Base-by-base conservation (phyloP, 2,797 vertebrate genomes). In the Iguana delicatissima region DNA sequence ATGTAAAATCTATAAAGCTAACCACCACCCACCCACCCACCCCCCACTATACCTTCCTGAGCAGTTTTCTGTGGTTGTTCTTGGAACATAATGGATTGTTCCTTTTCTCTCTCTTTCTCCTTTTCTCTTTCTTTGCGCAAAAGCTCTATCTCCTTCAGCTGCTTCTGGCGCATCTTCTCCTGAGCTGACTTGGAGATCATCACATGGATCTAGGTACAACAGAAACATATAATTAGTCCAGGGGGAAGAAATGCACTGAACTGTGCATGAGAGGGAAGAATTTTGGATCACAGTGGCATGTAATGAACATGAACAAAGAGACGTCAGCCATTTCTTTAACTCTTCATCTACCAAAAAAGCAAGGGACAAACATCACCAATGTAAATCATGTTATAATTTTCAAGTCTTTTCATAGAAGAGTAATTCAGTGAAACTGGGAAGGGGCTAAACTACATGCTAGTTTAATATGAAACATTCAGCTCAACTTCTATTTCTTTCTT, bases 121-220 rank as follows among this genome's bases (percentile, higher is more conserved):
- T 86, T 91, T 72, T 62, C 82, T 12, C 35, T 92, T 89, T 62
- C 4, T 7, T 5, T 90, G 0, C 0, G 1, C 1, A 94, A 67
- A 64, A 86, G 13, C 42, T 97, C 96, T 59, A 87, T 8, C 73
- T 93, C 91, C 84, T 76, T 95, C 89, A 90, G 80, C 76, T 93
- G 82, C 85, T 95, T 95, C 81, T 86, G 38, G 0, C 91, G 72
- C 92, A 97, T 88, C 92, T 96, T 97, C 92, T 96, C 95, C 86
- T 95, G 95, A 52, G 95, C 94, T 24, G 96, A 95, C 82, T 91
- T 95, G 32, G 95, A 95, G 80, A 98, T 95, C 22, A 86, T 88
- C 89, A 96, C 87, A 22, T n/a, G 76, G 67, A 96, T 29, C 97
- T 97, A 93, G 52, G 72, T 67, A 64, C 4, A 94, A 93, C 83